phyloP scores from a whole-genome alignment of 2,797 vertebrate genomes.

The Selene dorsalis region DNA sequence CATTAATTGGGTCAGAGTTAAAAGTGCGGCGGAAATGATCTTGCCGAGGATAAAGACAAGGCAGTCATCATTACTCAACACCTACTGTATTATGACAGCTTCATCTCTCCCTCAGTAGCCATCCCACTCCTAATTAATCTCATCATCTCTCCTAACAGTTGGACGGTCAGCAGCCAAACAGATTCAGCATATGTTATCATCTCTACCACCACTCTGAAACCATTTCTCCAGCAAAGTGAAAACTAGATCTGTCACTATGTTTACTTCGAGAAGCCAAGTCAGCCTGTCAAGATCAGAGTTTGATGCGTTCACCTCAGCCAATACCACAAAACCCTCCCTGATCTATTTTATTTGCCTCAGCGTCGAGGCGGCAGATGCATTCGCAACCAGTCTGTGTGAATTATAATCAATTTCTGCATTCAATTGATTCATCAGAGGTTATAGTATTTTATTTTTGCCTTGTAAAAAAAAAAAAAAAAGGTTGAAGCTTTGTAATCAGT shows the following conservation, averaged over 20 bases:
- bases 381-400: slow-evolving; percentile 6
- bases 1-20: slow-evolving; percentile 84
- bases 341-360: slow-evolving; percentile 37
- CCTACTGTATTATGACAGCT: slow-evolving; percentile 83
- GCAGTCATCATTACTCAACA: slow-evolving; percentile 83
- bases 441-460: slow-evolving; percentile 57
- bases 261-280: slow-evolving; percentile 23
- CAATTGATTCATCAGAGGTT: slow-evolving; percentile 80
- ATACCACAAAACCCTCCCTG: background rate
- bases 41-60: slow-evolving; percentile 71
- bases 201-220: slow-evolving; percentile 47
- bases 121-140: slow-evolving; percentile 83
- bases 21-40: slow-evolving; percentile 61
- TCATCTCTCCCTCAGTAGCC: slow-evolving; percentile 82
- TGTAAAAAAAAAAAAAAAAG: slow-evolving; percentile 39
- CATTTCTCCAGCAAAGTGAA: slow-evolving; percentile 48
- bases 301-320: slow-evolving; percentile 16
- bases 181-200: slow-evolving; percentile 76
- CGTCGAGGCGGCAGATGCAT: slow-evolving; percentile 4
- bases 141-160: slow-evolving; percentile 81
- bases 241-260: slow-evolving; percentile 29
- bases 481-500: slow-evolving; percentile 77
- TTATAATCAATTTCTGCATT: slow-evolving; percentile 39
- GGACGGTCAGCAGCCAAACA: slow-evolving; percentile 78
- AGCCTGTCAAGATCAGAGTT: slow-evolving; percentile 39